Evolutionary conservation across 2,113 vertebrate species (phyloP).

Genomic region (Tetrax tetrax): DNA sequence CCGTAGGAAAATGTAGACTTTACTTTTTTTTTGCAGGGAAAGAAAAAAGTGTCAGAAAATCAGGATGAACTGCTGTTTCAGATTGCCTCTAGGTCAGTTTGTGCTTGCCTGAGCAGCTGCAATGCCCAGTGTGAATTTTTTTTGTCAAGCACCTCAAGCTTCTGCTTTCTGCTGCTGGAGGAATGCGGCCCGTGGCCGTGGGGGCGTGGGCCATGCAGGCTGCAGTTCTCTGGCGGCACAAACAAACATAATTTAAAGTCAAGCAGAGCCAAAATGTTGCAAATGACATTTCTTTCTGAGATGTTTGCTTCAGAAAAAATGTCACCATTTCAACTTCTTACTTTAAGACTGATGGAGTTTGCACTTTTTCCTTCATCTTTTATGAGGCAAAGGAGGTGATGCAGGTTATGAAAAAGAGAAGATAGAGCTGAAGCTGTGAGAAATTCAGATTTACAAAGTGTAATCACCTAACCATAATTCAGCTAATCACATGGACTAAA

Average conservation of each 20-base stretch:
- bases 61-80: background rate
- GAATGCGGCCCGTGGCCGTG: accelerated
- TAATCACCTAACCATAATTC: background rate
- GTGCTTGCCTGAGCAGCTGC: background rate
- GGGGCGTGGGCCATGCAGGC: background rate
- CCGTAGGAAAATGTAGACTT: background rate
- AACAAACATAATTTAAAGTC: background rate
- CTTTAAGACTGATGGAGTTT: background rate
- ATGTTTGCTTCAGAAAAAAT: background rate
- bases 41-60: background rate
- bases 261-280: background rate
- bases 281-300: background rate
- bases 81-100: background rate
- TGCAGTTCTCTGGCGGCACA: background rate
- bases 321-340: background rate
- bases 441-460: background rate
- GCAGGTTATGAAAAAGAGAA: background rate
- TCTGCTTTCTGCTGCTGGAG: background rate
- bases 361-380: background rate
- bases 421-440: background rate
- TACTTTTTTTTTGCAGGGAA: background rate
- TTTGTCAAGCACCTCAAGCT: background rate
- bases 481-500: background rate
- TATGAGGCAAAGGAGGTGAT: background rate
- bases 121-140: background rate